These are phyloP conservation scores for Xenopus borealis DNA, from an alignment of 2,113 vertebrate species.

Conservation along the genomic window DNA sequence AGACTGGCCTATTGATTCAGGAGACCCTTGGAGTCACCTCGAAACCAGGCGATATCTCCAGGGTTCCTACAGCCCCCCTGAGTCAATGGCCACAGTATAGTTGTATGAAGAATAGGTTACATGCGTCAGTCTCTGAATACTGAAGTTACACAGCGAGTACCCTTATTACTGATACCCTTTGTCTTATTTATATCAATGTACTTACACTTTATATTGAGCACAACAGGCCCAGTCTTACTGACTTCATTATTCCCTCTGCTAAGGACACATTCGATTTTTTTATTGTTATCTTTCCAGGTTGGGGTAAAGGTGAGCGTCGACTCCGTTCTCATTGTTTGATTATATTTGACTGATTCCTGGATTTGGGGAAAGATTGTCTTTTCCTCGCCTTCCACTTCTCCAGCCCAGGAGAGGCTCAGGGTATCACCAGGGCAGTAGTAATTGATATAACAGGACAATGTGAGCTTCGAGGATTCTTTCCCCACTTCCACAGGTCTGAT, in stretches of 20 bases:
- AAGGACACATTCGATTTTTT: slow-evolving; percentile 15
- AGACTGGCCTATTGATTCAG: no score
- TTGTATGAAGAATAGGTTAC: no score
- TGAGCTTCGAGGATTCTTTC: background rate
- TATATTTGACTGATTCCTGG: background rate
- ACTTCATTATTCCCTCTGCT: background rate
- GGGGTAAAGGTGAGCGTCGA: background rate
- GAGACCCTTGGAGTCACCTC: no score
- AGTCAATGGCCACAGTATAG: no score
- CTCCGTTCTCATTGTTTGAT: background rate
- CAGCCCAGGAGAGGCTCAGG: background rate
- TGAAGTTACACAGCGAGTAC: no score
- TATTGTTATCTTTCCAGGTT: slow-evolving; percentile 20
- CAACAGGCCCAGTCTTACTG: background rate
- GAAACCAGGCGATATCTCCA: no score
- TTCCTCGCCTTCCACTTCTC: background rate
- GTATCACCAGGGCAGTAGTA: slow-evolving; percentile 4
- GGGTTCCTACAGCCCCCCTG: no score
- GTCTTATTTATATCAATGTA: no score
- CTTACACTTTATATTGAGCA: slow-evolving; percentile 19
- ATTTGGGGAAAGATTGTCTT: no score
- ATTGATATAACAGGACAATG: slow-evolving; percentile 9
- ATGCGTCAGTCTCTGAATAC: no score
- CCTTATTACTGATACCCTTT: no score
- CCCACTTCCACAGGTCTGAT: background rate